Evolutionary conservation across 2,888 invertebrate species (phyloP), one percentile per base, ranked within the genome.

Genomic region (Ischnus inquisitorius): DNA sequence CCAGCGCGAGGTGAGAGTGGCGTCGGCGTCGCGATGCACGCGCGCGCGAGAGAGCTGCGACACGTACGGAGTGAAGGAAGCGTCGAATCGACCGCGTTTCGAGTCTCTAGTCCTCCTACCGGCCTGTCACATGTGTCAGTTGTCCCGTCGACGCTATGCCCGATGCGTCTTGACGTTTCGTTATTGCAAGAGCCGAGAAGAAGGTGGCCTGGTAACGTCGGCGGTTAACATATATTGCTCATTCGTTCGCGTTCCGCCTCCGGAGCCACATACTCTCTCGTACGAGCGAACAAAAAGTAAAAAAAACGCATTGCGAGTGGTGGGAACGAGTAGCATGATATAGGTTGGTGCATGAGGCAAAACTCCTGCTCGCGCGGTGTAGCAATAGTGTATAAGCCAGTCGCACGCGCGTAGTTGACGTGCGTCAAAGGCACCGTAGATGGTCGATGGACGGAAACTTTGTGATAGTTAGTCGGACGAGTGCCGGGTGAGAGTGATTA

Each of bases 91-190:
- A 76, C 51, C 54, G 74, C 68, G 72, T 78, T 83, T 77, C 67
- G 65, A 65, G 68, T 57, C 64, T 54, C 51, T 28, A 22, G 51
- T 46, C 48, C 68, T 64, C 69, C 84, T 67, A 85, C 89, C 90
- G 89, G 89, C 60, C 86, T 89, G 88, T 89, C 90, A 90, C 90
- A 90, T 89, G 88, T 79, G 86, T 85, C 88, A 90, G 90, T 88
- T 84, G 72, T 88, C 85, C 79, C 85, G 85, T 86, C 85, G 86
- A 86, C 87, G 86, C 77, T 81, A 72, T 68, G 39, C 80, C 57
- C 57, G 69, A 57, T 76, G 65, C 62, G 77, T 80, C 64, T 62
- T 48, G 57, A 69, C 41, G 22, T 69, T 54, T 57, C 72, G 48
- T 5, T 14, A 25, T 60, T 25, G 25, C 60, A 60, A 60, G 25